phyloP scores from a whole-genome alignment of 2,888 invertebrate genomes.

The Tiliacea citrago region DNA sequence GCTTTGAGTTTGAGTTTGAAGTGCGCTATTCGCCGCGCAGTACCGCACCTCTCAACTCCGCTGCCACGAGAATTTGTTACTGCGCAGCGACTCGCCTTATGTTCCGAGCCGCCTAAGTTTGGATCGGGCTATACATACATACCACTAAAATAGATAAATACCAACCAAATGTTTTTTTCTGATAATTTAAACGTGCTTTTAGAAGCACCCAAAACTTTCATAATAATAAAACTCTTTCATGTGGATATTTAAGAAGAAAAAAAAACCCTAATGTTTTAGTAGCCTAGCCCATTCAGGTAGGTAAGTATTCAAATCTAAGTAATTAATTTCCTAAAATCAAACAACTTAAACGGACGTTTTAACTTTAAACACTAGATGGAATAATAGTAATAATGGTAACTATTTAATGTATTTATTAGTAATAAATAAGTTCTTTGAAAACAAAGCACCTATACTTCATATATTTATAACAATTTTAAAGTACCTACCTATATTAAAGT shows the following conservation, averaged over 20 bases:
- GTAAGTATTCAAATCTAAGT: neutral
- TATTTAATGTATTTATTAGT: neutral
- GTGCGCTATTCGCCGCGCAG: too few relatives aligned
- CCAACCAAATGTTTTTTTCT: neutral
- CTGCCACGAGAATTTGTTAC: too few relatives aligned
- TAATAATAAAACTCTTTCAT: neutral
- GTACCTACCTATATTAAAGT: neutral
- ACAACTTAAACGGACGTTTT: neutral
- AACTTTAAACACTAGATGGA: neutral
- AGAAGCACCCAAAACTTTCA: neutral
- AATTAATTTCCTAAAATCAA: constrained; percentile 3
- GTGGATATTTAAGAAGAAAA: neutral
- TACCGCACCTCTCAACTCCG: too few relatives aligned
- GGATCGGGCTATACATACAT: too few relatives aligned
- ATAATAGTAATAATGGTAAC: constrained; percentile 31
- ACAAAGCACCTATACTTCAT: neutral
- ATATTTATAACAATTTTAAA: neutral
- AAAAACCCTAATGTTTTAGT: neutral
- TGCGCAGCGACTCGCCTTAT: too few relatives aligned
- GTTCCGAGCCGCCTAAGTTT: too few relatives aligned
- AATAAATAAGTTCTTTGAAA: constrained; percentile 20
- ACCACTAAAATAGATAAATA: neutral
- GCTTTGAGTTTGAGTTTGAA: too few relatives aligned
- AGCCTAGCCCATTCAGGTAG: neutral
- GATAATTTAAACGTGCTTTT: neutral